Base-by-base conservation (phyloP, 2,888 invertebrate species). In the Melanargia galathea region DNA sequence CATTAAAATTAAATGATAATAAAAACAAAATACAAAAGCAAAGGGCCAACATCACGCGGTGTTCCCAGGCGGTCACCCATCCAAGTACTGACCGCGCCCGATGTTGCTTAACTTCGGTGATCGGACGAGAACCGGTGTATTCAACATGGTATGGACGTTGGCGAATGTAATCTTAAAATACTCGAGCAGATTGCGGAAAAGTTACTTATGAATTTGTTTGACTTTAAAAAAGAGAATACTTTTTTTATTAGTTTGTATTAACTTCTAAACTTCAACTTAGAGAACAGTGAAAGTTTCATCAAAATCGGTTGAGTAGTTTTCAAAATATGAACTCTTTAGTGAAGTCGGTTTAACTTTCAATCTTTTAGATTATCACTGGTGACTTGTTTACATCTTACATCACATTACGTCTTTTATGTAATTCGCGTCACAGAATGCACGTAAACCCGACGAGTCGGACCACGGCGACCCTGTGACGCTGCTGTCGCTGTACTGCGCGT, bases 381-480 rank as follows among this genome's bases (percentile, higher is more conserved):
- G n/a, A n/a, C n/a, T n/a, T n/a, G n/a, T n/a, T n/a, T n/a, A n/a
- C n/a, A n/a, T n/a, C n/a, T n/a, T n/a, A n/a, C n/a, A n/a, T n/a
- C n/a, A n/a, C n/a, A n/a, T n/a, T n/a, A n/a, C n/a, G n/a, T n/a
- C n/a, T n/a, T n/a, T n/a, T n/a, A n/a, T n/a, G n/a, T n/a, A n/a
- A n/a, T n/a, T n/a, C n/a, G n/a, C n/a, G n/a, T n/a, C 18, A 1
- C 74, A 95, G 94, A 93, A 94, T 46, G 92, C 95, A 0, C 92
- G 97, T 45, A 95, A 94, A 85, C 93, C 94, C 0, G 92, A 98
- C 40, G 97, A 98, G 78, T 98, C 98, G 0, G 97, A 97, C 78
- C 98, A 99, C 80, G 99, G 99, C 0, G 99, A 99, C 82, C 97
- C 99, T 0, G 93, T 99, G 68, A 97, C 97, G 0, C 87, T 99